phyloP scores from a whole-genome alignment of 2,113 vertebrate species.

The Mobula hypostoma region DNA sequence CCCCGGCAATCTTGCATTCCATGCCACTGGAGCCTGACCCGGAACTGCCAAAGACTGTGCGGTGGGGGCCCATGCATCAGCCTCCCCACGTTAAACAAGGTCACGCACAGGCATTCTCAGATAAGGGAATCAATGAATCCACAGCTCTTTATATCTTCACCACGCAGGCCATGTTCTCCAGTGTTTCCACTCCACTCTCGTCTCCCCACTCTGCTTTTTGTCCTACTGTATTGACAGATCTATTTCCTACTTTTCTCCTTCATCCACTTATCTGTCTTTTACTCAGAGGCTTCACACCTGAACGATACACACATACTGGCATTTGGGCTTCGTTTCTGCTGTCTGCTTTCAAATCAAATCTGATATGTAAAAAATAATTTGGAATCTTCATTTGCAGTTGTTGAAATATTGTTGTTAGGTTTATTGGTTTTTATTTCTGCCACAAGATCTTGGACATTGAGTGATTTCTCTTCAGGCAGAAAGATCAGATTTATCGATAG shows the following conservation, averaged over 20 bases:
- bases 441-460: neutral
- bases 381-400: neutral
- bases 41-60: too few relatives aligned
- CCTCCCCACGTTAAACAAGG: too few relatives aligned
- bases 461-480: neutral
- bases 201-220: too few relatives aligned
- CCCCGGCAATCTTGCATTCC: too few relatives aligned
- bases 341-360: neutral
- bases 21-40: too few relatives aligned
- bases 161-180: too few relatives aligned
- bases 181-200: too few relatives aligned
- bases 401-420: neutral
- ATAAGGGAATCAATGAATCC: too few relatives aligned
- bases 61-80: too few relatives aligned
- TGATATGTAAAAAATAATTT: neutral
- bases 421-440: neutral
- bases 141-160: too few relatives aligned
- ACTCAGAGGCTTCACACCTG: neutral
- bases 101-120: too few relatives aligned
- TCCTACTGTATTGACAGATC: neutral
- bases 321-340: neutral
- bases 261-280: neutral
- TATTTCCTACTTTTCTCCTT: neutral
- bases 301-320: neutral
- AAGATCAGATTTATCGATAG: conserved; percentile 27